Conservation (phyloP, 2,797 vertebrate genomes). For the Forpus xanthops region DNA sequence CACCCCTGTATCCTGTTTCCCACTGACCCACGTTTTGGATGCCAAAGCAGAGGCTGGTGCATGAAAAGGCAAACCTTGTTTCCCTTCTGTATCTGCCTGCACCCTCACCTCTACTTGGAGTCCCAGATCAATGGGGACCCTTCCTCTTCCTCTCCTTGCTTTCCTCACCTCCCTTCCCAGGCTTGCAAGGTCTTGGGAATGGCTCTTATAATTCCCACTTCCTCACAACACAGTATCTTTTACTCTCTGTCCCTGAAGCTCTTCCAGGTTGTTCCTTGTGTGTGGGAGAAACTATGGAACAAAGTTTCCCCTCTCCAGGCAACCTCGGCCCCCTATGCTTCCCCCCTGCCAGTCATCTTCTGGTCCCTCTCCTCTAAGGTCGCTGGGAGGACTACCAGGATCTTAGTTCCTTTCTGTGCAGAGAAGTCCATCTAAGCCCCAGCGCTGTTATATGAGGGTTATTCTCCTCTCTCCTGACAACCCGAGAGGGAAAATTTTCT, state of each 20-base stretch:
- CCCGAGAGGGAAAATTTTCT: background rate
- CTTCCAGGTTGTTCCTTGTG: background rate
- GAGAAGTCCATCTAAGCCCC: background rate
- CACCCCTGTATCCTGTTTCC: accelerated
- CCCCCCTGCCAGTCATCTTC: background rate
- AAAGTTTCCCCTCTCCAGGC: background rate
- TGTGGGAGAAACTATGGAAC: background rate
- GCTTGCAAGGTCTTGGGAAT: background rate
- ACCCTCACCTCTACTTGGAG: background rate
- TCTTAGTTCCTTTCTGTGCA: background rate
- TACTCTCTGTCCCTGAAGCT: background rate
- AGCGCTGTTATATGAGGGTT: background rate
- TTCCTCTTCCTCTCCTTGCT: background rate
- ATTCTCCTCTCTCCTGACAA: background rate
- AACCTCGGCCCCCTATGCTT: background rate
- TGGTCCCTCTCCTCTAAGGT: background rate
- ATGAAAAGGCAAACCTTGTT: background rate
- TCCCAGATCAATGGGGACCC: background rate
- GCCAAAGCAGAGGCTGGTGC: background rate
- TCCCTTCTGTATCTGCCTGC: background rate
- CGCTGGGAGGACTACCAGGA: background rate
- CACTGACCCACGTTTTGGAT: background rate
- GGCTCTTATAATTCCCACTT: background rate
- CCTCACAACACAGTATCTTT: background rate
- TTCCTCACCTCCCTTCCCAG: background rate